phyloP scores from a whole-genome alignment of 2,113 vertebrate species.

The Osmerus eperlanus region DNA sequence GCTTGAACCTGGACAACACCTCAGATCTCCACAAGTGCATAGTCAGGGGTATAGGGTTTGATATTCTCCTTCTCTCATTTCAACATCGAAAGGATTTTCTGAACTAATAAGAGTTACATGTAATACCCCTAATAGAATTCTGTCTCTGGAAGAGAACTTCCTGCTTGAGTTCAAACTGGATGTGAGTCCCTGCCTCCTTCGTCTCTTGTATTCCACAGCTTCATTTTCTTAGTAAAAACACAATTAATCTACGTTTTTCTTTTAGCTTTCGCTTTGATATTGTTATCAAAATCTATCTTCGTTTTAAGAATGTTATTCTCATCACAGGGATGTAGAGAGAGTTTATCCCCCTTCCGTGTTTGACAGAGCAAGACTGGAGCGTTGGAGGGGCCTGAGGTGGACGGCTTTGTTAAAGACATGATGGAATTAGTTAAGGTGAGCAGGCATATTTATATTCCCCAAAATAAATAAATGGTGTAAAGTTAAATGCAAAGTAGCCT shows the following conservation, averaged over 20 bases:
- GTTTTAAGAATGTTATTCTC: neutral
- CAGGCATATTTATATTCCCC: too few relatives aligned
- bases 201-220: neutral
- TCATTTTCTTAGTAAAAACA: neutral
- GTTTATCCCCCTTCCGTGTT: neutral
- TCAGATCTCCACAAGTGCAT: neutral
- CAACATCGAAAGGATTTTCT: neutral
- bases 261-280: too few relatives aligned
- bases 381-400: conserved; percentile 93
- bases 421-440: conserved; percentile 94
- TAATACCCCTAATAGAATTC: conserved; percentile 73
- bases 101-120: neutral
- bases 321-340: neutral
- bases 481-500: too few relatives aligned
- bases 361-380: conserved; percentile 91
- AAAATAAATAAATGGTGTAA: too few relatives aligned
- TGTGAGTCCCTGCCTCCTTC: conserved; percentile 72
- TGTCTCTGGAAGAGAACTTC: conserved; percentile 94
- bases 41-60: too few relatives aligned
- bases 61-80: too few relatives aligned
- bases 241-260: too few relatives aligned
- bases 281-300: too few relatives aligned
- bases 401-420: conserved; percentile 98
- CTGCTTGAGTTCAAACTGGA: conserved; percentile 93
- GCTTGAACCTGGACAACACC: neutral